Base-by-base conservation (phyloP, 2,113 vertebrate species). In the Holacanthus passer region DNA sequence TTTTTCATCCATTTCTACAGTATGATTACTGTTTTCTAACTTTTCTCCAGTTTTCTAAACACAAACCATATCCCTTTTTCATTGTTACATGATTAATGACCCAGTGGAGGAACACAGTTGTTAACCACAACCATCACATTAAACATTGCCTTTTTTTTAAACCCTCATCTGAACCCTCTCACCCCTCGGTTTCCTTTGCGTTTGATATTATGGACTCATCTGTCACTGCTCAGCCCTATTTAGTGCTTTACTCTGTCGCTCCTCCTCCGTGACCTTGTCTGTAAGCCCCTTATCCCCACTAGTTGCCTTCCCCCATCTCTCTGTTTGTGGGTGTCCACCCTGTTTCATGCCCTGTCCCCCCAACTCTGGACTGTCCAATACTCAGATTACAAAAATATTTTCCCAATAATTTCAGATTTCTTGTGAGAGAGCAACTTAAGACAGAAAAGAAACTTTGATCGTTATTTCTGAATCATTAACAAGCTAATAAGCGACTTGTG, bases 251-350 rank as follows among this genome's bases (percentile, higher is more conserved):
- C 45, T 71, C 7, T 79, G 41, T 65, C 31, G 3, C 63, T 63
- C 41, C 77, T 78, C 86, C 76, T 73, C 52, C 82, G 82, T 67
- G 78, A 67, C 72, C 75, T 24, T 50, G 41, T 50, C 69, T 53
- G 31, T 84, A 76, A 86, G 78, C 75, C 74, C 72, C 63, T 88
- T 87, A 80, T 73, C 45, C 48, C 76, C 59, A 56, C 35, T 56
- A 63, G 80, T 47, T 73, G 47, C 83, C 71, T 79, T 79, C 73
- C 79, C 71, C 71, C 66, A 64, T 50, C 35, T 11, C 32, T 39
- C 58, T 43, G 13, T 77, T 62, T 31, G 19, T 59, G 31, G 70
- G 6, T 64, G 31, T 35, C 53, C 32, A 32, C 35, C 39, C 24
- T 19, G 24, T 62, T 32, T 47, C 55, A 12, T 41, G 13, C 52